These are phyloP conservation scores for Microcebus jonahi DNA, from an alignment of 2,113 vertebrate species.

Conservation along the genomic window DNA sequence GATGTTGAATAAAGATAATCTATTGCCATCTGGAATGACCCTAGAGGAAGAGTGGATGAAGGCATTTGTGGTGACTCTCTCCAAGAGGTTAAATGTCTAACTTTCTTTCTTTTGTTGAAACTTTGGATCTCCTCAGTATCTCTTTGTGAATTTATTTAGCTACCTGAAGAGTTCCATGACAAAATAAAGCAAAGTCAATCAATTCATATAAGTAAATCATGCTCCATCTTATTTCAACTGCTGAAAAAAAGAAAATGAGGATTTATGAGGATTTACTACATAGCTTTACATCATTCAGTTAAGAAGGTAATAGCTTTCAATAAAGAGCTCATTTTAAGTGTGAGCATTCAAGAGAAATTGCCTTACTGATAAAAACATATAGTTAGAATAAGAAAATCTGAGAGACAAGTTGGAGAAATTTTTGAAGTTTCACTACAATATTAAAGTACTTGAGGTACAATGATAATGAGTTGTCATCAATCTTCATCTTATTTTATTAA, in stretches of 20 bases:
- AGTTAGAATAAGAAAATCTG: background rate
- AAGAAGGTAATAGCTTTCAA: background rate
- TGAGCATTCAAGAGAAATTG: background rate
- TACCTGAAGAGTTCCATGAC: background rate
- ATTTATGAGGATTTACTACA: background rate
- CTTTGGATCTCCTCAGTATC: background rate
- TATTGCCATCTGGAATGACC: background rate
- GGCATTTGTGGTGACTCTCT: background rate
- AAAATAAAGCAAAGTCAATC: constrained; percentile 26
- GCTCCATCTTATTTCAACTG: background rate
- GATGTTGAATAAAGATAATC: background rate
- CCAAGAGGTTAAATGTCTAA: background rate
- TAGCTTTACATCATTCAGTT: background rate
- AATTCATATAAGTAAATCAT: background rate
- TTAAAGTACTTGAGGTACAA: background rate
- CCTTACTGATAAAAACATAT: background rate
- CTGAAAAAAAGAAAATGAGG: background rate
- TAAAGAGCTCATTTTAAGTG: background rate
- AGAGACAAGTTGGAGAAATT: background rate
- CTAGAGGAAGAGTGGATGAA: background rate
- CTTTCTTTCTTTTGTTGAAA: background rate
- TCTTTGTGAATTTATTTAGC: background rate
- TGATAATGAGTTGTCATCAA: background rate
- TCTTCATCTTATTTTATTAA: background rate
- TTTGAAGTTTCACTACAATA: background rate